Percentiles rank a stretch among this genome's conserved stretches.
These are phyloP conservation scores for Luehdorfia chinensis DNA, from an alignment of 1,140 invertebrate species.

Conservation along the genomic window DNA sequence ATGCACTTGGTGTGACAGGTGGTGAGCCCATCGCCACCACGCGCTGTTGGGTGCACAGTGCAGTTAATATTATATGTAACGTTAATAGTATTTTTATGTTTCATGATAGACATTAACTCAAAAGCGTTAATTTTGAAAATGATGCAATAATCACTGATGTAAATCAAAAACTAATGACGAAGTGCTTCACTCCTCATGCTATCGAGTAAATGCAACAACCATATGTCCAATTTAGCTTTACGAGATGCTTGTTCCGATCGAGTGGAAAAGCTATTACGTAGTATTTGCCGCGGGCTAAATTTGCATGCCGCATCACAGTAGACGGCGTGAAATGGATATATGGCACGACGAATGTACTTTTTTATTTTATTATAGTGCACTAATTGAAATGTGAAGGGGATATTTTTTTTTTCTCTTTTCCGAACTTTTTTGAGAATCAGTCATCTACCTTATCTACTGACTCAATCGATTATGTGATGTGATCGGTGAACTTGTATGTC, in stretches of 20 bases:
- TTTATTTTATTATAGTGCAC: neutral
- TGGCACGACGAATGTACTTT: neutral
- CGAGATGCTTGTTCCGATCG: conserved; percentile 6
- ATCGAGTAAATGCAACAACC: conserved; percentile 8
- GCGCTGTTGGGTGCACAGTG: too few relatives aligned
- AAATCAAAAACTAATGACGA: neutral
- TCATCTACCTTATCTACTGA: too few relatives aligned
- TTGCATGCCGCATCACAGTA: neutral
- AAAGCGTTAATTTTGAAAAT: conserved; percentile 1
- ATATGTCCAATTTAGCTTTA: conserved; percentile 1
- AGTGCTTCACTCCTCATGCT: neutral
- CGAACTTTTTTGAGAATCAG: too few relatives aligned
- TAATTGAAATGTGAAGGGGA: too few relatives aligned
- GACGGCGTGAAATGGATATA: neutral
- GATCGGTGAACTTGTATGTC: too few relatives aligned
- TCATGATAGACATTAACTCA: too few relatives aligned
- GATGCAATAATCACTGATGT: neutral
- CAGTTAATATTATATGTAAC: too few relatives aligned
- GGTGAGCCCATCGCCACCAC: too few relatives aligned
- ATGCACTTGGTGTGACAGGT: too few relatives aligned
- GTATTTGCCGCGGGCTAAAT: conserved; percentile 6
- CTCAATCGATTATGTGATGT: too few relatives aligned
- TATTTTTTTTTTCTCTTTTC: too few relatives aligned
- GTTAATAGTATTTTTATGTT: too few relatives aligned
- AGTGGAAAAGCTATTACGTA: conserved; percentile 7